Conservation (phyloP, 2,113 vertebrate species). For the Phrynocephalus versicolor region DNA sequence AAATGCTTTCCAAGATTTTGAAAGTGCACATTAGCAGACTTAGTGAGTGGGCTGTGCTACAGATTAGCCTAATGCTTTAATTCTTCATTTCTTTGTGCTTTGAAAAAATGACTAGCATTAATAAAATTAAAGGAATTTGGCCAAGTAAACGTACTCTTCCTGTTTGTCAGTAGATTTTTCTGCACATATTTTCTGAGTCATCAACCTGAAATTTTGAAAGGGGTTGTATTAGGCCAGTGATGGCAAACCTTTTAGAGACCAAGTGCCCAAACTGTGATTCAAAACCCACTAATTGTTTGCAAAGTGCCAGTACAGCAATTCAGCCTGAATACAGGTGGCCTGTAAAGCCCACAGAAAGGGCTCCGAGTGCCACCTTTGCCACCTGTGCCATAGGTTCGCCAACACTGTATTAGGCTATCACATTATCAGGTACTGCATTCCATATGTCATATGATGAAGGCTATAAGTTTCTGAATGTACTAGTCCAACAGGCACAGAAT, state of each 20-base stretch:
- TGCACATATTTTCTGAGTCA: not conserved
- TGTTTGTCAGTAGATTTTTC: constrained; percentile 3
- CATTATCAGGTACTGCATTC: not conserved
- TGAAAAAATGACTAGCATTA: not conserved
- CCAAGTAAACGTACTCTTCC: constrained; percentile 1
- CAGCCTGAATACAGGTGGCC: too few species aligned
- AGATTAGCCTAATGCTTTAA: not conserved
- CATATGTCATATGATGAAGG: not conserved
- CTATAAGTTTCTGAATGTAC: not conserved
- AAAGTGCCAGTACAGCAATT: too few species aligned
- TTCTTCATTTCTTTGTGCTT: constrained; percentile 9
- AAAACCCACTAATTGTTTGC: too few species aligned
- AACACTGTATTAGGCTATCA: not conserved
- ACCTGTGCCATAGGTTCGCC: too few species aligned
- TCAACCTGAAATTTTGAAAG: not conserved
- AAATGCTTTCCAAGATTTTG: not conserved
- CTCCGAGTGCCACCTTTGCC: too few species aligned
- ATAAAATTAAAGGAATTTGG: not conserved
- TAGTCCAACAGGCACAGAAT: not conserved
- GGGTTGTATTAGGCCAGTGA: not conserved
- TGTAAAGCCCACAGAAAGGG: too few species aligned
- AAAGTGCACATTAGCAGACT: not conserved
- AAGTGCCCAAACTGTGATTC: too few species aligned
- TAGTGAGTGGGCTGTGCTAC: not conserved
- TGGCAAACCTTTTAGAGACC: too few species aligned